These are phyloP conservation scores for Trichacis sp. DNA, from an alignment of 2,888 invertebrate genomes.

Conservation along the genomic window DNA sequence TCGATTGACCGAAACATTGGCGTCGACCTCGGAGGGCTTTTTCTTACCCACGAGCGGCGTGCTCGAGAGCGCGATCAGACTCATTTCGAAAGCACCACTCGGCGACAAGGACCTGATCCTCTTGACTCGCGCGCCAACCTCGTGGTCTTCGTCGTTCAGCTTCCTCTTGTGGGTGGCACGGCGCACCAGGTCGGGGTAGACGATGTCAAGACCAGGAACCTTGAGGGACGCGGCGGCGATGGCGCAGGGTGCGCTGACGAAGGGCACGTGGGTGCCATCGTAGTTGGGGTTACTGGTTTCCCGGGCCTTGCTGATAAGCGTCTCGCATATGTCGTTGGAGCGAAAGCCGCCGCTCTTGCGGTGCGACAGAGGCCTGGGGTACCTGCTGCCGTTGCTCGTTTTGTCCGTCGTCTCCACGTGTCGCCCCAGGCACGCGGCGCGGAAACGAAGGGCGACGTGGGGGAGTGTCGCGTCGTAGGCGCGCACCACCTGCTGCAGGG, in stretches of 20 bases:
- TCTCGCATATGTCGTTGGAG: slow-evolving; percentile 52
- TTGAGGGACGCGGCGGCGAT: too few relatives aligned
- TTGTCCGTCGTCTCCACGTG: neutral
- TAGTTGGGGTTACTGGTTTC: slow-evolving; percentile 56
- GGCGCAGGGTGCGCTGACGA: slow-evolving; percentile 60
- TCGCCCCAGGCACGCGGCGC: slow-evolving; percentile 1
- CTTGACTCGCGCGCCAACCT: slow-evolving; percentile 33
- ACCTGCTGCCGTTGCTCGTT: slow-evolving; percentile 27
- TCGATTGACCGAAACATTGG: too few relatives aligned
- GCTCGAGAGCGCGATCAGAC: slow-evolving; percentile 48
- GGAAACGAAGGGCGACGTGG: slow-evolving; percentile 54
- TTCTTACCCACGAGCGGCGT: slow-evolving; percentile 59
- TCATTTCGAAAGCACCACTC: slow-evolving; percentile 26
- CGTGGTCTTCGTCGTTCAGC: slow-evolving; percentile 28
- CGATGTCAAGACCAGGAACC: slow-evolving; percentile 54
- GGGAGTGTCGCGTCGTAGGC: slow-evolving; percentile 63
- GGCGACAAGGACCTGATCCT: slow-evolving; percentile 15
- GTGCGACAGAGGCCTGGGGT: slow-evolving; percentile 63
- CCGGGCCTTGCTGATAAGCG: slow-evolving; percentile 54
- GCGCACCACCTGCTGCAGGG: slow-evolving; percentile 46
- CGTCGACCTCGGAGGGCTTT: slow-evolving; percentile 43
- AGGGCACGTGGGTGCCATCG: slow-evolving; percentile 51
- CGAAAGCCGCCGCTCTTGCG: slow-evolving; percentile 41
- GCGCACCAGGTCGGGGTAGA: slow-evolving; percentile 48
- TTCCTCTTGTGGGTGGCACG: slow-evolving; percentile 50